phyloP scores from a whole-genome alignment of 2,888 invertebrate species.

The Doris montereyensis region DNA sequence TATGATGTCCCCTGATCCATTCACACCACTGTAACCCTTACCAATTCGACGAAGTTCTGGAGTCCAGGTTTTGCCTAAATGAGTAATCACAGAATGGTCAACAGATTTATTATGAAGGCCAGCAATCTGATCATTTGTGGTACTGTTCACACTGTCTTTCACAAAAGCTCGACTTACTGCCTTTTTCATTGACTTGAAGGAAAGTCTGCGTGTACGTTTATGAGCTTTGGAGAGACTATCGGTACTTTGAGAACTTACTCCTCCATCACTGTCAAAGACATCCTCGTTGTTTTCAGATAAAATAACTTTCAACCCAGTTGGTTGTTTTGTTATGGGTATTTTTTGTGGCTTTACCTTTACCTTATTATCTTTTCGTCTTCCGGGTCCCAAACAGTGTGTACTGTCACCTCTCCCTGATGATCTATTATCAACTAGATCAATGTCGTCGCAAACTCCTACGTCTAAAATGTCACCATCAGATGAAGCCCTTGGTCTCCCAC shows the following conservation, averaged over 20 bases:
- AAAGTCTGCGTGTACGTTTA: slow-evolving; percentile 45
- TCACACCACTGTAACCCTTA: neutral
- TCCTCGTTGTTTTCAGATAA: slow-evolving; percentile 20
- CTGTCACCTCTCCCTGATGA: no score
- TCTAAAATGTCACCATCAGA: slow-evolving; percentile 59
- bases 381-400: no score
- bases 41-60: slow-evolving; percentile 29
- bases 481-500: slow-evolving; percentile 57
- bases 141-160: slow-evolving; percentile 29
- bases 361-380: no score
- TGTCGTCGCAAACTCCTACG: slow-evolving; percentile 47
- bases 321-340: no score
- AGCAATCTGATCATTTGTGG: neutral
- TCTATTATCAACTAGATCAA: no score
- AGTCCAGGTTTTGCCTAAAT: slow-evolving; percentile 31
- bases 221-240: slow-evolving; percentile 28
- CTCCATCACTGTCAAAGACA: slow-evolving; percentile 36
- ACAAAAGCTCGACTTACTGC: slow-evolving; percentile 53
- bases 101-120: no score
- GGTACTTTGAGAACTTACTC: slow-evolving; percentile 32
- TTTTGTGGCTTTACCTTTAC: no score
- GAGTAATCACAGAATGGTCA: neutral
- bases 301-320: no score
- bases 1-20: neutral
- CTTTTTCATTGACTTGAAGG: slow-evolving; percentile 60